These are phyloP conservation scores for Chelmon rostratus DNA, from an alignment of 2,797 vertebrate genomes.

Conservation along the genomic window DNA sequence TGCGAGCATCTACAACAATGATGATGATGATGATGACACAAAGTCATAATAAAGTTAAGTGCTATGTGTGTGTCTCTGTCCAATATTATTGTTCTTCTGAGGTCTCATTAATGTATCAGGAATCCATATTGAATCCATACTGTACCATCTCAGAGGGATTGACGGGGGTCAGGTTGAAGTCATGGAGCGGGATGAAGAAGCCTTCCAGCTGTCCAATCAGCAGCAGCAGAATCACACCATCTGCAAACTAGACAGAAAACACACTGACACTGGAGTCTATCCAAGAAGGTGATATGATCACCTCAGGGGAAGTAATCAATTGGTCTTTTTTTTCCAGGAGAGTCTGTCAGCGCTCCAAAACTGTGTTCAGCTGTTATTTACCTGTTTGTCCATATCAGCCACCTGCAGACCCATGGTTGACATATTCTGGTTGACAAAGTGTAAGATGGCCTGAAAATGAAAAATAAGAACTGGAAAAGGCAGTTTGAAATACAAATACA, in stretches of 20 bases:
- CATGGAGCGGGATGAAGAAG: constrained; percentile 91
- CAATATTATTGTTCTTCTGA: background rate
- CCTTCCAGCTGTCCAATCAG: constrained; percentile 94
- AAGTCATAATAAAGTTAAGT: background rate
- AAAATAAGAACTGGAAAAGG: constrained; percentile 4
- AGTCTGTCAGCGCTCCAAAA: background rate
- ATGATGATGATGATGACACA: background rate
- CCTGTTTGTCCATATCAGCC: constrained; percentile 90
- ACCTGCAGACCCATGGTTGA: constrained; percentile 89
- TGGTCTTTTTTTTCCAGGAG: background rate
- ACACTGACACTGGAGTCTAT: constrained; percentile 5
- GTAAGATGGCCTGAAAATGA: constrained; percentile 87
- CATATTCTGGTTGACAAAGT: constrained; percentile 92
- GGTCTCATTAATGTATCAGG: constrained; percentile 1
- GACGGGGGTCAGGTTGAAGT: constrained; percentile 90
- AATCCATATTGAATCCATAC: constrained; percentile 76
- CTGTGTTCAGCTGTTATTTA: constrained; percentile 58
- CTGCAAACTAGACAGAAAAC: constrained; percentile 89
- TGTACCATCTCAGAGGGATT: constrained; percentile 86
- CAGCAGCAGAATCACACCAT: constrained; percentile 94
- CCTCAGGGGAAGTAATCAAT: constrained; percentile 16
- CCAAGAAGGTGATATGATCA: constrained; percentile 18
- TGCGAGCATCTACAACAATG: background rate
- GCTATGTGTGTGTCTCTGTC: background rate
- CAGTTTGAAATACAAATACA: background rate